A percentile compares a stretch with the other conserved stretches of the same genome.
Evolutionary conservation across 2,797 vertebrate species (phyloP).

Genomic region (Neosalanx taihuensis): DNA sequence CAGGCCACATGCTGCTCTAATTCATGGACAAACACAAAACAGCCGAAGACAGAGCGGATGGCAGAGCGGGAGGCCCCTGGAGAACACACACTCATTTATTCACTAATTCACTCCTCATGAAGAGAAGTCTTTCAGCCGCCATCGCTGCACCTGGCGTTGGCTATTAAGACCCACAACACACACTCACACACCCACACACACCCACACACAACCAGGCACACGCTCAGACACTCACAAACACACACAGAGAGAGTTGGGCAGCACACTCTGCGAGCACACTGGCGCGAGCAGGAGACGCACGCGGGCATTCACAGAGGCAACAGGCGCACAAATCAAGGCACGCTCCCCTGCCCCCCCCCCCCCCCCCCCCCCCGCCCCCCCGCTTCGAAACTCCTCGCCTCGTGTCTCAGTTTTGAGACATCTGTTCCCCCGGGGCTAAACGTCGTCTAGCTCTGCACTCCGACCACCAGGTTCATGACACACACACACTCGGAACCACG

Average conservation of each 20-base stretch:
- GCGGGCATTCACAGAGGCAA: not conserved
- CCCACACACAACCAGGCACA: conserved; percentile 21
- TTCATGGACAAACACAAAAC: conserved; percentile 56
- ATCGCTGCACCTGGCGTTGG: conserved; percentile 51
- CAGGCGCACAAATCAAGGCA: not conserved
- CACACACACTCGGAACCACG: not conserved
- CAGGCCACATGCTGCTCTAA: conserved; percentile 50
- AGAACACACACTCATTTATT: conserved; percentile 45
- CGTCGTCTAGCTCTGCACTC: no score
- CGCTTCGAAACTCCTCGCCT: no score
- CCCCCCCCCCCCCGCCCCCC: no score
- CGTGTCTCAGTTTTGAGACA: no score
- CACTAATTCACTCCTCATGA: conserved; percentile 47
- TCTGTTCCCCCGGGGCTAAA: no score
- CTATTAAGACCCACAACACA: conserved; percentile 45
- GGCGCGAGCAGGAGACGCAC: not conserved
- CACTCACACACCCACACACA: conserved; percentile 19
- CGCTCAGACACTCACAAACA: conserved; percentile 25
- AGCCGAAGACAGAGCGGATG: not conserved
- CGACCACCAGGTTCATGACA: not conserved
- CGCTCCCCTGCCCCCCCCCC: no score
- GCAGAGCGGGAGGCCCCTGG: conserved; percentile 2
- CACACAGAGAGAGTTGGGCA: not conserved
- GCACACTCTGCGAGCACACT: not conserved
- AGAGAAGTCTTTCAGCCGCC: conserved; percentile 48